Base-by-base conservation (phyloP, 2,113 vertebrate genomes). In the Pelobates fuscus region DNA sequence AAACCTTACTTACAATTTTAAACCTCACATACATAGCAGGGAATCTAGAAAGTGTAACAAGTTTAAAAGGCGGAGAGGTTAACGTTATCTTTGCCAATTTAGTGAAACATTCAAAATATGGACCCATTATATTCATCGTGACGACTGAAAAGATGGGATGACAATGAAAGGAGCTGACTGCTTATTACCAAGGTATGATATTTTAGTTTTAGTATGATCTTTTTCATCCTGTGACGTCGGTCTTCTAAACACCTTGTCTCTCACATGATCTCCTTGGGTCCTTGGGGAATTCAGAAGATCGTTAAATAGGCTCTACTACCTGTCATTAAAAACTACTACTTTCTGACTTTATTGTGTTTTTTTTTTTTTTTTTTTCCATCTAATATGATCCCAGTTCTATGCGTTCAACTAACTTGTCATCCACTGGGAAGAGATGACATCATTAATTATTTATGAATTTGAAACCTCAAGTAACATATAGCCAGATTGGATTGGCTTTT, bases 401-500 rank as follows among this genome's bases (percentile, higher is more conserved):
- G 84, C 81, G 80, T 79, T 84, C 82, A 81, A 81, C 81, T 82
- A 79, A 80, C 74, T 81, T 85, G 85, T 82, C 86, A 86, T 88
- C 87, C 86, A 83, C 85, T 80, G 85, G 83, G 85, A 81, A 87
- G 86, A 77, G 84, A 89, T 87, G 87, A 87, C 85, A 86, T 81
- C 84, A 87, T 91, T 83, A 89, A 89, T 91, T 90, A 91, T 92
- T 92, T 84, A 91, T 85, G 87, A 83, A 78, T 83, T 91, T 87
- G 88, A 88, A 91, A 87, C 88, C 86, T 88, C 79, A 77, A 83
- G 86, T 83, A 87, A 81, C 85, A 86, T 89, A 87, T 88, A 86
- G 84, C 87, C 83, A 87, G 87, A 90, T 88, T 91, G 88, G 88
- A 91, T 86, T 90, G 89, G 87, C 88, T 91, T 91, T 88, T 91